Base-by-base conservation (phyloP, 2,113 vertebrate genomes). In the Hypomesus transpacificus region DNA sequence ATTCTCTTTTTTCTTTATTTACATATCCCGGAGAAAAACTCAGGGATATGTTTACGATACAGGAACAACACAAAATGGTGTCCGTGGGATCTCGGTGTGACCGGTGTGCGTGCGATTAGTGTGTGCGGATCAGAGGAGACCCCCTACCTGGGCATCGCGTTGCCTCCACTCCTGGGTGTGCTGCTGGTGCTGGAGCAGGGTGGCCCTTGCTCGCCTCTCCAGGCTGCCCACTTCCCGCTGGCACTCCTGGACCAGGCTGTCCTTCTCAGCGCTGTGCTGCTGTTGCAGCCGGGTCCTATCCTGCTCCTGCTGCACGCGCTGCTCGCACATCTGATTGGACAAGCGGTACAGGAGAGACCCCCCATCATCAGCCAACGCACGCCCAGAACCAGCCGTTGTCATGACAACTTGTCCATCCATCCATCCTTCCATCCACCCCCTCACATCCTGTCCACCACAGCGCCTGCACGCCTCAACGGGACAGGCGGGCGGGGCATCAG, bases 311-410 rank as follows among this genome's bases (percentile, higher is more conserved):
- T 95, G 94, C 94, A 94, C 91, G 91, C 94, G 95, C 93, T 97
- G 95, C 94, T 96, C 95, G 91, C 94, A 93, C 92, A 98, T 98
- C 97, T 99, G 96, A 98, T 97, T 98, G 96, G 96, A 96, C 94
- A 95, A 95, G 90, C 91, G 79, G 80, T 82, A 84, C 9, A 21
- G 57, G 91, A 91, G 81, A 90, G 83, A 88, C 95, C 95, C 95
- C 95, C 95, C 95, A 96, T 97, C 53, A 14, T 56, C 94, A 96
- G 84, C 89, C 84, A 89, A 89, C 87, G 80, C 83, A 66, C 52
- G 24, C 26, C 90, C 90, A 89, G 93, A 81, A 84, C 85, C 88
- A 87, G 85, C 86, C 82, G 92, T 92, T 88, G 91, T 91, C 92
- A 92, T 92, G 91, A 92, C 91, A 91, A 92, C 90, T 87, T 89